A percentile compares a stretch with the other conserved stretches of the same genome.
These are phyloP conservation scores for Erpetoichthys calabaricus DNA, from an alignment of 2,797 vertebrate genomes.

Conservation along the genomic window DNA sequence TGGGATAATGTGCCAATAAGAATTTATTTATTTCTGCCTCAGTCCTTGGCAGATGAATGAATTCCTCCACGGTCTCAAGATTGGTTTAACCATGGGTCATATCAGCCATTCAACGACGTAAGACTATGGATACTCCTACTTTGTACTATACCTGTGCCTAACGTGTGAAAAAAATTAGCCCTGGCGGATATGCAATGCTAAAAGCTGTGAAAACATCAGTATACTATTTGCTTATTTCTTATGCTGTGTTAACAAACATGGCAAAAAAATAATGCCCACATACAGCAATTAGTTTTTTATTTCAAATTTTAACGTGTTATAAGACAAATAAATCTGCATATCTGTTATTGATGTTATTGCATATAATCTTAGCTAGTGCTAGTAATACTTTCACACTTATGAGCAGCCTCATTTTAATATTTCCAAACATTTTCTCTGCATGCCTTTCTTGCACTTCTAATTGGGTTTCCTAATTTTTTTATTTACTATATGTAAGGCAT, in stretches of 20 bases:
- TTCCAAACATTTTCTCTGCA: conserved; percentile 4
- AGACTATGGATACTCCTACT: conserved; percentile 13
- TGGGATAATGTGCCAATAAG: not conserved
- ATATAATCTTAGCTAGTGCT: conserved; percentile 5
- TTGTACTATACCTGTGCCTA: conserved; percentile 6
- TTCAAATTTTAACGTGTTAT: too few species aligned
- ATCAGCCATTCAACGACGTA: conserved; percentile 30
- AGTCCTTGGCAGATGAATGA: conserved; percentile 28
- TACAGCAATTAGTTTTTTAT: too few species aligned
- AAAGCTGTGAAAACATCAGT: too few species aligned
- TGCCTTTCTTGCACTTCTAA: conserved; percentile 1
- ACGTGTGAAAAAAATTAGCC: conserved; percentile 9
- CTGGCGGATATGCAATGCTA: conserved; percentile 1
- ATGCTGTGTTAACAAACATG: too few species aligned
- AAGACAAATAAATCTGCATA: too few species aligned
- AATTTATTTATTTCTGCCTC: conserved; percentile 15
- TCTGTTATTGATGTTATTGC: too few species aligned
- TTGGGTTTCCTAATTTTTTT: too few species aligned
- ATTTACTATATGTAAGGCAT: too few species aligned
- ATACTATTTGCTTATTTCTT: too few species aligned
- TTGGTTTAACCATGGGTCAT: conserved; percentile 28
- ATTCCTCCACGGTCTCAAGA: conserved; percentile 28
- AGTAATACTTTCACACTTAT: conserved; percentile 2
- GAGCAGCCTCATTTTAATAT: not conserved
- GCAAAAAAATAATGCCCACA: too few species aligned